These are phyloP conservation scores for Aplocera efformata DNA, from an alignment of 2,888 invertebrate genomes.

Conservation along the genomic window DNA sequence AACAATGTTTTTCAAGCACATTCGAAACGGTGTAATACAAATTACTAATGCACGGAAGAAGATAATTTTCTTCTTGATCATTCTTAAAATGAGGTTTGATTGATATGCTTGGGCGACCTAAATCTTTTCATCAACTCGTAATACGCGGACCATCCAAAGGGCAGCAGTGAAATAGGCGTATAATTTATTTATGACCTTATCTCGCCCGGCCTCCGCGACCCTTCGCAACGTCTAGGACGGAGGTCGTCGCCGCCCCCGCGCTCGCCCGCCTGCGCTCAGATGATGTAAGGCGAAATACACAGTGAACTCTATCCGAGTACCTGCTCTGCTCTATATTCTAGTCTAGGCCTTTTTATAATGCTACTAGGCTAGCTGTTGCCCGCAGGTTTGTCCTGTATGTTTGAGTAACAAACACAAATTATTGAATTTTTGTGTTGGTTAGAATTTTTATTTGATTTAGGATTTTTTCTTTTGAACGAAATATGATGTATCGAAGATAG, in stretches of 20 bases:
- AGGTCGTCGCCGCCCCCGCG: slow-evolving; percentile 19
- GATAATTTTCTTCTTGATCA: too few relatives aligned
- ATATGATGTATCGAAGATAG: too few relatives aligned
- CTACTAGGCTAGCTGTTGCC: background rate
- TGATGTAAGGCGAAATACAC: slow-evolving; percentile 14
- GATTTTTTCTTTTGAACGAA: too few relatives aligned
- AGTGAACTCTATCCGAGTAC: slow-evolving; percentile 13
- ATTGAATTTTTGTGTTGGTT: too few relatives aligned
- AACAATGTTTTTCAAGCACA: too few relatives aligned
- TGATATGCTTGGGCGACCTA: background rate
- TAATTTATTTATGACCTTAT: slow-evolving; percentile 31
- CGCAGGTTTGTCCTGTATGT: too few relatives aligned
- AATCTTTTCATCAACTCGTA: slow-evolving; percentile 8
- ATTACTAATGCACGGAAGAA: too few relatives aligned
- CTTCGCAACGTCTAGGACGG: slow-evolving; percentile 25
- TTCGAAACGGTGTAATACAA: too few relatives aligned
- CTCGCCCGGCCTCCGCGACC: slow-evolving; percentile 27
- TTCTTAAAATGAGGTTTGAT: background rate
- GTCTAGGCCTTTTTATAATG: slow-evolving; percentile 11
- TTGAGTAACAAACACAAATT: too few relatives aligned
- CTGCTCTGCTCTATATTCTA: slow-evolving; percentile 3
- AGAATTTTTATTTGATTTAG: too few relatives aligned
- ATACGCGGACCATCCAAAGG: slow-evolving; percentile 1
- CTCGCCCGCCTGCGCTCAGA: slow-evolving; percentile 9
- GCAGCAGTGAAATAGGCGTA: slow-evolving; percentile 21